Percentiles rank a stretch among this genome's conserved stretches.
These are phyloP conservation scores for Eulimnadia texana DNA, from an alignment of 1,140 invertebrate genomes.

Conservation along the genomic window DNA sequence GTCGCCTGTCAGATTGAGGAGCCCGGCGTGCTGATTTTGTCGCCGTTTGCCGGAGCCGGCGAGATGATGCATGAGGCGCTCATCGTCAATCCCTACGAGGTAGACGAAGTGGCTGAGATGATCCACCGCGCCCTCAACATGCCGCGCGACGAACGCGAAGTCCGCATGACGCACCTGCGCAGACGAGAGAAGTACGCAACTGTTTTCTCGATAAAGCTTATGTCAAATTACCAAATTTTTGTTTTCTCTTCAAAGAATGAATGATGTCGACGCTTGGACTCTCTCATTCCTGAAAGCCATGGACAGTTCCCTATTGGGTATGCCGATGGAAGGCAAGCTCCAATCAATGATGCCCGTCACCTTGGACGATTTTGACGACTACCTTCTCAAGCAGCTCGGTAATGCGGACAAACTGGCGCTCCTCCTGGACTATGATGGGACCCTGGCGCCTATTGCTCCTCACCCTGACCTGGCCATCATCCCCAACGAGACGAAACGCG, in stretches of 20 bases:
- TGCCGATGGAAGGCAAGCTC: background rate
- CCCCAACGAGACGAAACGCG: constrained; percentile 63
- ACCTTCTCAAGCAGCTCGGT: constrained; percentile 70
- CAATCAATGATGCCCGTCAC: constrained; percentile 63
- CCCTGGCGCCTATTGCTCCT: constrained; percentile 69
- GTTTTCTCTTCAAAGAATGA: constrained; percentile 33
- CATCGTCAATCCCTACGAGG: constrained; percentile 78
- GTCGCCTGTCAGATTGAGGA: constrained; percentile 80
- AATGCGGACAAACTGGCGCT: constrained; percentile 68
- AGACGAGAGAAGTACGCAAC: constrained; percentile 45
- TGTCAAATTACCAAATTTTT: no score
- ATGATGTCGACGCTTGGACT: constrained; percentile 82
- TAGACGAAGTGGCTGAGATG: constrained; percentile 69
- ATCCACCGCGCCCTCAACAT: constrained; percentile 74
- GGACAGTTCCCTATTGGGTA: constrained; percentile 10
- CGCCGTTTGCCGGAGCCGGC: constrained; percentile 76
- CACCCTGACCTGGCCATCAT: constrained; percentile 75
- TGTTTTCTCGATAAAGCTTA: no score
- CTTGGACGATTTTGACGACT: constrained; percentile 74
- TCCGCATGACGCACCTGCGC: constrained; percentile 71
- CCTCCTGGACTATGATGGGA: constrained; percentile 78
- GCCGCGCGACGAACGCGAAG: constrained; percentile 70
- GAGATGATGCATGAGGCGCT: constrained; percentile 83
- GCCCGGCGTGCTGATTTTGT: constrained; percentile 67
- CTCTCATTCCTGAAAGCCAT: constrained; percentile 62